phyloP scores from a whole-genome alignment of 2,888 invertebrate genomes.

The Nesidiocoris tenuis region DNA sequence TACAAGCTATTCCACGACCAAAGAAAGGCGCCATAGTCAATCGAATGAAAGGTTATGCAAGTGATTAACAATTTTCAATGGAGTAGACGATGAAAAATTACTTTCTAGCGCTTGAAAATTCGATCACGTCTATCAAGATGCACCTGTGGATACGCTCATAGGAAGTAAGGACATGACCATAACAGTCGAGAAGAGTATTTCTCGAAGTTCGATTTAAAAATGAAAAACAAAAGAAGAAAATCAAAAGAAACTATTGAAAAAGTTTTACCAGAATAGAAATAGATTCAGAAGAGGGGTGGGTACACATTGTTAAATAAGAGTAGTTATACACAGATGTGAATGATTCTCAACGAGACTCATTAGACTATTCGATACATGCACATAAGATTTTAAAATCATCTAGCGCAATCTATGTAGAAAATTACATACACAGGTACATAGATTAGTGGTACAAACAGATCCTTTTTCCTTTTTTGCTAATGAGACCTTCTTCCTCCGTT shows the following conservation, averaged over 20 bases:
- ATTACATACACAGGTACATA: background rate
- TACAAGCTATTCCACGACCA: no score
- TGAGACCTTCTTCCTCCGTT: background rate
- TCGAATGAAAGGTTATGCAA: no score
- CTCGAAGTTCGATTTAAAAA: background rate
- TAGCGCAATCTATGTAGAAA: conserved; percentile 8
- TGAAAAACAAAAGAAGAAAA: no score
- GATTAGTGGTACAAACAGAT: background rate
- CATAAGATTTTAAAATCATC: background rate
- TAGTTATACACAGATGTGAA: conserved; percentile 26
- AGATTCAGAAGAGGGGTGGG: conserved; percentile 30
- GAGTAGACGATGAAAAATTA: no score
- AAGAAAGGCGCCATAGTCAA: no score
- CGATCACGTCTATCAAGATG: background rate
- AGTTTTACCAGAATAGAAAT: conserved; percentile 17
- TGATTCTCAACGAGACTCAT: conserved; percentile 1
- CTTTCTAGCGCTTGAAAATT: background rate
- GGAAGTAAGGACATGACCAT: conserved; percentile 39
- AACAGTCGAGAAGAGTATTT: conserved; percentile 15
- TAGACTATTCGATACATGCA: conserved; percentile 21
- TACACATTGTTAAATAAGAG: conserved; percentile 21
- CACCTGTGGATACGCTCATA: conserved; percentile 21
- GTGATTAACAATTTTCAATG: no score
- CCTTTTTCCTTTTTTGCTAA: background rate
- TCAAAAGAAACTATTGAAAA: conserved; percentile 1